A percentile compares a stretch with the other conserved stretches of the same genome.
Conservation (phyloP, 2,113 vertebrate genomes). For the Monopterus albus region DNA sequence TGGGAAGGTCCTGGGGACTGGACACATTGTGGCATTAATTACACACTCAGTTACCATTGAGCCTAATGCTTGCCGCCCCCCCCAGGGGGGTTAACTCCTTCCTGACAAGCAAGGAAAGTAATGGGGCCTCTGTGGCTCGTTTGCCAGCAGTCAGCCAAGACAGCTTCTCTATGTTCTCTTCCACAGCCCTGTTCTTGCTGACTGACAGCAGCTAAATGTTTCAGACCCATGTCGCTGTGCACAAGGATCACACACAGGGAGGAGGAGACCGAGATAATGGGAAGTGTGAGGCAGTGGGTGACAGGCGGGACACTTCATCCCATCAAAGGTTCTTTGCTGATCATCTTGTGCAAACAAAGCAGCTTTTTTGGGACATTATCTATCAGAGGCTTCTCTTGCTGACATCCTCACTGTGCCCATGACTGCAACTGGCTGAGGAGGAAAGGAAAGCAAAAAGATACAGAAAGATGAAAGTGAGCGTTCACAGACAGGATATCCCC, state of each 20-base stretch:
- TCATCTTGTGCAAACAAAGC: conserved; percentile 71
- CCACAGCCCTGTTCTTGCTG: conserved; percentile 42
- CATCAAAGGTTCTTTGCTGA: conserved; percentile 68
- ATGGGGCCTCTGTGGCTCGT: conserved; percentile 77
- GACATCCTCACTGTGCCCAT: conserved; percentile 63
- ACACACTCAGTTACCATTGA: conserved; percentile 94
- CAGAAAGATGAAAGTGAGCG: conserved; percentile 59
- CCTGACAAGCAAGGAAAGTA: conserved; percentile 83
- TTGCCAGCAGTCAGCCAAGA: conserved; percentile 74
- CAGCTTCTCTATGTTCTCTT: conserved; percentile 62
- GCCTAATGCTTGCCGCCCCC: conserved; percentile 85
- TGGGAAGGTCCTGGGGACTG: conserved; percentile 89
- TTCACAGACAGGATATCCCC: conserved; percentile 74
- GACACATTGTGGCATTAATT: conserved; percentile 93
- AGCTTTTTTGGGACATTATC: conserved; percentile 69
- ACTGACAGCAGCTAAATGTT: conserved; percentile 68
- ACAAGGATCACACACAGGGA: conserved; percentile 37
- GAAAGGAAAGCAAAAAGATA: conserved; percentile 35
- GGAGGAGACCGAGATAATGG: conserved; percentile 54
- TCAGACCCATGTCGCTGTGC: conserved; percentile 46
- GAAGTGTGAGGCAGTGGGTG: conserved; percentile 60
- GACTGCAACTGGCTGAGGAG: conserved; percentile 57
- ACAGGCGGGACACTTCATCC: conserved; percentile 64
- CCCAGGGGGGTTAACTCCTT: conserved; percentile 80
- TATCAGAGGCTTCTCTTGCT: conserved; percentile 62